Base-by-base conservation (phyloP, 2,888 invertebrate species). In the Ischnus inquisitorius region DNA sequence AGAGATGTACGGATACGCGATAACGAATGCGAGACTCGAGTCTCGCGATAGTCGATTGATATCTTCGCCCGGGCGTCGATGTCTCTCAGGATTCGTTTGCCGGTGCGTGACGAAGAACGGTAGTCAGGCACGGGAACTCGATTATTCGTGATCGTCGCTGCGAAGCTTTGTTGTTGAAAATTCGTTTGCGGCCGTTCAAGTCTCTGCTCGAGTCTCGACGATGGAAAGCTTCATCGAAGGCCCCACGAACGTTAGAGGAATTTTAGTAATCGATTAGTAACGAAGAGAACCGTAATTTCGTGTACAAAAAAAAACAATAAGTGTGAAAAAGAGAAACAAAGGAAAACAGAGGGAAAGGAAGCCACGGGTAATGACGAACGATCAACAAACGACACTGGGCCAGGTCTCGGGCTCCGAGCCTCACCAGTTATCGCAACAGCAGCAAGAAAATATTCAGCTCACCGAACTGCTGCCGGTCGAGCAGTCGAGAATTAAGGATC, bases 381-480 rank as follows among this genome's bases (percentile, higher is more conserved):
- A 89, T 83, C 89, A 90, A 48, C 84, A 89, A 28, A 86, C 82
- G 1, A 79, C 88, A 8, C 41, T 88, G 25, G 87, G 60, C 41
- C 87, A 88, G 69, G 83, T 87, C 65, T 82, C 84, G n/a, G 89
- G 62, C 14, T 68, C 82, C 16, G 91, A 91, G 19, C 28, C 78
- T 12, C 69, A 79, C 5, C 80, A 77, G 39, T 28, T 57, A 8
- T 19, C 69, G 8, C 91, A 89, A 48, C 88, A 84, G 28, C 88
- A 88, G 54, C 92, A 91, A 46, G 93, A 93, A 41, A 87, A 82
- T 43, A 85, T 93, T 19, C 90, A 93, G 25, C 83, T 93, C 22
- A 93, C 93, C 22, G 93, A 93, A 83, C 80, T 93, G 19, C 82
- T 90, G 14, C 93, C 93, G 12, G 93, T 93, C 4, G 90, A 92